A percentile compares a stretch with the other conserved stretches of the same genome.
phyloP scores from a whole-genome alignment of 2,113 vertebrate species.

The Cynocephalus volans region DNA sequence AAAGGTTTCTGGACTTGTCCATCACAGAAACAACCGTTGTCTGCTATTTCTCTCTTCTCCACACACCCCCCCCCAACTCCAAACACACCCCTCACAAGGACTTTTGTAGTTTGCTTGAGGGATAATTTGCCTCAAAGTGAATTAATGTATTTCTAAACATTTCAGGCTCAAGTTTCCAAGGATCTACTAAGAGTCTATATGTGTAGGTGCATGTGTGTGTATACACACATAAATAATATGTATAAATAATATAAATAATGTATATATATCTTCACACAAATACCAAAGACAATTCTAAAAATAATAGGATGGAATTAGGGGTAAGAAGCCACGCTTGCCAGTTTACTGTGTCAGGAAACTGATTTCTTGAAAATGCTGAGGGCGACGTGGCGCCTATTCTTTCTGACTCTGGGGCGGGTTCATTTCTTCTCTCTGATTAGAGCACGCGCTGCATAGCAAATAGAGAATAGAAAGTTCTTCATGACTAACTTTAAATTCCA shows the following conservation, averaged over 20 bases:
- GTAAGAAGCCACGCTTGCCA: conserved; percentile 49
- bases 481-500: neutral
- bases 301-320: conserved; percentile 68
- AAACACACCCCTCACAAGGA: conserved; percentile 78
- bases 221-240: neutral
- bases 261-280: conserved; percentile 56
- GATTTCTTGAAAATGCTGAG: conserved; percentile 25
- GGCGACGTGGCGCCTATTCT: conserved; percentile 56
- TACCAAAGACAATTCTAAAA: conserved; percentile 78
- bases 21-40: conserved; percentile 78
- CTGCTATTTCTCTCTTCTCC: conserved; percentile 74
- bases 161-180: conserved; percentile 83
- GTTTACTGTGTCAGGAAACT: neutral
- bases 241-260: neutral
- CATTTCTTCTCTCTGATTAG: conserved; percentile 18
- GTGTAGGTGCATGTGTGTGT: neutral
- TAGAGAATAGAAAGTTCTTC: conserved; percentile 23
- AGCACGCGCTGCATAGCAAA: neutral
- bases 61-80: conserved; percentile 71
- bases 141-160: conserved; percentile 73
- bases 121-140: conserved; percentile 73
- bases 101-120: conserved; percentile 74
- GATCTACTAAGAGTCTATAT: conserved; percentile 78
- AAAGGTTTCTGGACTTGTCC: conserved; percentile 80
- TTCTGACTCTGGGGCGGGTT: conserved; percentile 43